Evolutionary conservation across 2,797 vertebrate genomes (phyloP).

Genomic region (Moxostoma hubbsi): DNA sequence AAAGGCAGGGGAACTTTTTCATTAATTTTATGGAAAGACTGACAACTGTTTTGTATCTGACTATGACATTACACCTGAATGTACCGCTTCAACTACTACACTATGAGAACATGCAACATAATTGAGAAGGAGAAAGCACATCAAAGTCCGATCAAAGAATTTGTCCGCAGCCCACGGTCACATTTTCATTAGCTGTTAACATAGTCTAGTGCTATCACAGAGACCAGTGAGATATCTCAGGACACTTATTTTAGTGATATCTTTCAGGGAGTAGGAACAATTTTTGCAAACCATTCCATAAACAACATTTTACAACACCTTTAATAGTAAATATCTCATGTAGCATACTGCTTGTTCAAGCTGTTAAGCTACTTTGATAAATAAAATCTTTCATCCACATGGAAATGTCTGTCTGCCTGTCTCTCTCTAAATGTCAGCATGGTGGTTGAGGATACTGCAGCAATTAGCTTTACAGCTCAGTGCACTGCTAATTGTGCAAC

Average conservation of each 20-base stretch:
- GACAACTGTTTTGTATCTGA: too few relatives aligned
- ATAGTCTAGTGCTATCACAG: too few relatives aligned
- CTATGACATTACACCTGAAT: too few relatives aligned
- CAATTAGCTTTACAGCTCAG: constrained; percentile 27
- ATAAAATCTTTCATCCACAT: constrained; percentile 5
- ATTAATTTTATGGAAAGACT: background rate
- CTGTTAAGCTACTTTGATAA: background rate
- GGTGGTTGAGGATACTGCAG: constrained; percentile 7
- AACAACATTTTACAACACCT: background rate
- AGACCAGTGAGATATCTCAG: too few relatives aligned
- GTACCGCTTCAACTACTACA: too few relatives aligned
- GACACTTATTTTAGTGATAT: background rate
- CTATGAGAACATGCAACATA: too few relatives aligned
- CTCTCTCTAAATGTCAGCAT: constrained; percentile 21
- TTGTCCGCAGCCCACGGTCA: too few relatives aligned
- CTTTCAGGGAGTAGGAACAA: too few relatives aligned
- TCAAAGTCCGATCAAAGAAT: too few relatives aligned
- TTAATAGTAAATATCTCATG: background rate
- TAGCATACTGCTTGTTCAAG: background rate
- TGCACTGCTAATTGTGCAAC: constrained; percentile 13
- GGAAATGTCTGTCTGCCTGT: constrained; percentile 7
- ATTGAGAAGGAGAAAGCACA: too few relatives aligned
- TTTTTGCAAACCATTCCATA: too few relatives aligned
- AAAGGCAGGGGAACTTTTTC: background rate
- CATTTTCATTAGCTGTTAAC: too few relatives aligned